phyloP scores from a whole-genome alignment of 2,113 vertebrate species.

The Chaetops frenatus region DNA sequence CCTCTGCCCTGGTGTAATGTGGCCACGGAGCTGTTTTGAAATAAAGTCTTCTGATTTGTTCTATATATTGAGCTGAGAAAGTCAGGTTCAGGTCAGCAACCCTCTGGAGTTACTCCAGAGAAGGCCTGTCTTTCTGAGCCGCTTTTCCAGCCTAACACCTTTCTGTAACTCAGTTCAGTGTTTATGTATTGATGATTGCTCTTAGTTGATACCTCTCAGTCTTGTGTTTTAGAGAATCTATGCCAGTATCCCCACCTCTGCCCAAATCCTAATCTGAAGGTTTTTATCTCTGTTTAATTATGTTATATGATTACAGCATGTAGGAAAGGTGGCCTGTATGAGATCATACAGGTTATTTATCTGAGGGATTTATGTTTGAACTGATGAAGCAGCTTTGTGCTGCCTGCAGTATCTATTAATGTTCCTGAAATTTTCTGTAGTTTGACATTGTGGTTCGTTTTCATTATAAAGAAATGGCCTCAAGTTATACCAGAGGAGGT shows the following conservation, averaged over 20 bases:
- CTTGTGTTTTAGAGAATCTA: background rate
- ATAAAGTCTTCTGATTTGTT: background rate
- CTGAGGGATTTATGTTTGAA: background rate
- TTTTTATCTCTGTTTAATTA: background rate
- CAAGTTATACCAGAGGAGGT: background rate
- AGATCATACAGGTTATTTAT: background rate
- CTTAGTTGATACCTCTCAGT: background rate
- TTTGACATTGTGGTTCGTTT: background rate
- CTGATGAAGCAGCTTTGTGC: background rate
- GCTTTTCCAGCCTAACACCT: background rate
- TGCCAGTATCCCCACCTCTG: background rate
- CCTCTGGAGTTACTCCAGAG: background rate
- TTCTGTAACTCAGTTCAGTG: background rate
- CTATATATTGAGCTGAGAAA: background rate
- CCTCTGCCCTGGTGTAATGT: background rate
- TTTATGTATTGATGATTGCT: background rate
- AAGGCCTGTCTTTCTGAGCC: background rate
- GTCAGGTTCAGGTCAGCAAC: background rate
- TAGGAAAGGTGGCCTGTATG: background rate
- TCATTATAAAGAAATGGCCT: background rate
- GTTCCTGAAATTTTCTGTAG: background rate
- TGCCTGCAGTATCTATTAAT: background rate
- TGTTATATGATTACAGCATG: background rate
- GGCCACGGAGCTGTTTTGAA: background rate
- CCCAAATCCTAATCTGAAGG: background rate